Percentiles rank a stretch among this genome's conserved stretches.
phyloP scores from a whole-genome alignment of 2,797 vertebrate species.

The Otolemur crassicaudatus region DNA sequence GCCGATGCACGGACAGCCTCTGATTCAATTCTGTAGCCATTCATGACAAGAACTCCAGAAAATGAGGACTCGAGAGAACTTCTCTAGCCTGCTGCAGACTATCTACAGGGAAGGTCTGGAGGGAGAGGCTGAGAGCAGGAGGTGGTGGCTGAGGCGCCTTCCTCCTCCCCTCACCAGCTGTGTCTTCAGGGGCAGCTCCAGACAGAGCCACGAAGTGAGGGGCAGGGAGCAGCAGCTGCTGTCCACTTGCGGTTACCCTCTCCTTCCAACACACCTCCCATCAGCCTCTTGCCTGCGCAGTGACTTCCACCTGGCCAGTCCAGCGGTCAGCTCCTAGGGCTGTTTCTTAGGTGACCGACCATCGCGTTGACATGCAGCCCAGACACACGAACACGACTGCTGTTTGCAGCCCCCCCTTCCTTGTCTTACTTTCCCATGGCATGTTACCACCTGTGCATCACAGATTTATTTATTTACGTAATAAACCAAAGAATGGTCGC shows the following conservation, averaged over 20 bases:
- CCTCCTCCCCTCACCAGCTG: too few relatives aligned
- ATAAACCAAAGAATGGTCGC: rapidly evolving
- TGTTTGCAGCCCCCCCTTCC: rapidly evolving
- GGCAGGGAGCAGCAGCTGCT: not conserved
- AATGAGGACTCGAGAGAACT: not conserved
- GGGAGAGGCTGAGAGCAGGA: not conserved
- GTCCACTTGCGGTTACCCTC: not conserved
- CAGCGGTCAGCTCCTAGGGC: rapidly evolving
- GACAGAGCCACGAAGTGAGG: not conserved
- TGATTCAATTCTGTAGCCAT: not conserved
- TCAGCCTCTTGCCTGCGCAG: not conserved
- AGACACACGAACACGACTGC: not conserved
- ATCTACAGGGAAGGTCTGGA: not conserved
- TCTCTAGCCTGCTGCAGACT: not conserved
- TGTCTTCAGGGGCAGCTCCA: rapidly evolving
- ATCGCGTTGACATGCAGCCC: not conserved
- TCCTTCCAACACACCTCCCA: not conserved
- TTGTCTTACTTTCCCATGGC: not conserved
- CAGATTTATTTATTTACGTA: not conserved
- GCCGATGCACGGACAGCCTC: not conserved
- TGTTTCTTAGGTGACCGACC: not conserved
- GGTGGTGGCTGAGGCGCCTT: too few relatives aligned
- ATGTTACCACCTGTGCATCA: rapidly evolving
- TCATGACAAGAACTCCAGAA: not conserved
- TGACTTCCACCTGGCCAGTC: rapidly evolving